Evolutionary conservation across 2,797 vertebrate genomes (phyloP).

Genomic region (Tolypeutes matacus): DNA sequence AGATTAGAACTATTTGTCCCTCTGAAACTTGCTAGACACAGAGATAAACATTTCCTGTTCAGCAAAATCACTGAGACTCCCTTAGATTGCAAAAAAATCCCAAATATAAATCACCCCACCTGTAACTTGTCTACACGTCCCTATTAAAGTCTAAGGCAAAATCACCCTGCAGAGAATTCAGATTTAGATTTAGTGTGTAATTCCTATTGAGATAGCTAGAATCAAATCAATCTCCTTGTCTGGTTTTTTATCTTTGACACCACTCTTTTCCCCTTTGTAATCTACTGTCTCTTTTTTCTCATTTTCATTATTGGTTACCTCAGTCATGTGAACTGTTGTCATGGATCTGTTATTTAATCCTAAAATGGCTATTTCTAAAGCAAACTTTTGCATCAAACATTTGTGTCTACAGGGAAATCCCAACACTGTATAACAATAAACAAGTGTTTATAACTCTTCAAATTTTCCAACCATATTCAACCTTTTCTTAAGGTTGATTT

Average conservation of each 20-base stretch:
- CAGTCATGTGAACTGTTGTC: background rate
- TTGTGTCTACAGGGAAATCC: conserved; percentile 28
- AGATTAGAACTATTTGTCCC: conserved; percentile 59
- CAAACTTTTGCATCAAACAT: background rate
- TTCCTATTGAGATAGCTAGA: background rate
- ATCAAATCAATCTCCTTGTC: background rate
- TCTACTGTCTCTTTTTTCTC: background rate
- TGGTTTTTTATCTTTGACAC: conserved; percentile 18
- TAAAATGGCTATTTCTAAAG: conserved; percentile 46
- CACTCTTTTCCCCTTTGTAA: background rate
- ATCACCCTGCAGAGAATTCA: background rate
- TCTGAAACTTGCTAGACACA: conserved; percentile 57
- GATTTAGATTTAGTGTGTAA: background rate
- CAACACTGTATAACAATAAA: background rate
- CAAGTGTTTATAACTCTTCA: conserved; percentile 36
- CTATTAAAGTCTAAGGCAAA: background rate
- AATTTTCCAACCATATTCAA: conserved; percentile 40
- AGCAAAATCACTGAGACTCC: conserved; percentile 43
- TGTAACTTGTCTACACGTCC: conserved; percentile 7
- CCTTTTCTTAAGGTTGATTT: background rate
- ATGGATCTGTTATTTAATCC: background rate
- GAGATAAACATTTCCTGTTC: conserved; percentile 65
- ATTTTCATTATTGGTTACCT: background rate
- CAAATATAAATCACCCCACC: background rate
- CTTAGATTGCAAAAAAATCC: background rate